Evolutionary conservation across 2,888 invertebrate genomes (phyloP).

Genomic region (Drosophila stalkeri): DNA sequence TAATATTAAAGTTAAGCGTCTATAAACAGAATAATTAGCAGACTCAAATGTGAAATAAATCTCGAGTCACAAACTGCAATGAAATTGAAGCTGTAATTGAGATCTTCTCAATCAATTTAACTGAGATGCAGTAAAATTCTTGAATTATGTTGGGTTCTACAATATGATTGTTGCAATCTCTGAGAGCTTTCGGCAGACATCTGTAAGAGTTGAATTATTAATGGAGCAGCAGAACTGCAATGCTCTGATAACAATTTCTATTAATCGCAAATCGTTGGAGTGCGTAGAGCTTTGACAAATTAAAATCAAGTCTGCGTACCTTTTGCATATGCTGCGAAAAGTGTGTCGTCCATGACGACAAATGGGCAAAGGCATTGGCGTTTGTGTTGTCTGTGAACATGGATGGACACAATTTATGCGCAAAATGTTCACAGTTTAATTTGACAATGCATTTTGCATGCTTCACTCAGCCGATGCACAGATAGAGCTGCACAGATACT

Average conservation of each 20-base stretch:
- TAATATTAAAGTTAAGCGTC: neutral
- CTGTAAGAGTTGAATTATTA: neutral
- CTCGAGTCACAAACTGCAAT: neutral
- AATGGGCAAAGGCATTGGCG: neutral
- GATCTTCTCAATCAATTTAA: neutral
- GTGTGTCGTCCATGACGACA: neutral
- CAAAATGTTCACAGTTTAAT: conserved; percentile 57
- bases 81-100: neutral
- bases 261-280: conserved; percentile 2
- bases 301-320: conserved; percentile 10
- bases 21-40: neutral
- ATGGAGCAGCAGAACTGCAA: conserved; percentile 6
- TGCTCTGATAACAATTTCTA: conserved; percentile 7
- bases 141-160: no score
- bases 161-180: neutral
- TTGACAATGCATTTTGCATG: conserved; percentile 56
- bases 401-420: conserved; percentile 45
- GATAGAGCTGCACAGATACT: conserved; percentile 20
- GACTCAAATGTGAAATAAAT: neutral
- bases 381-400: conserved; percentile 1
- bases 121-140: neutral
- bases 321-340: conserved; percentile 8
- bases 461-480: conserved; percentile 29
- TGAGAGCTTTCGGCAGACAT: neutral
- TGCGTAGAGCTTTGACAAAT: conserved; percentile 8